A percentile compares a stretch with the other conserved stretches of the same genome.
These are phyloP conservation scores for Psix sp. DNA, from an alignment of 1,140 invertebrate species.

Conservation along the genomic window DNA sequence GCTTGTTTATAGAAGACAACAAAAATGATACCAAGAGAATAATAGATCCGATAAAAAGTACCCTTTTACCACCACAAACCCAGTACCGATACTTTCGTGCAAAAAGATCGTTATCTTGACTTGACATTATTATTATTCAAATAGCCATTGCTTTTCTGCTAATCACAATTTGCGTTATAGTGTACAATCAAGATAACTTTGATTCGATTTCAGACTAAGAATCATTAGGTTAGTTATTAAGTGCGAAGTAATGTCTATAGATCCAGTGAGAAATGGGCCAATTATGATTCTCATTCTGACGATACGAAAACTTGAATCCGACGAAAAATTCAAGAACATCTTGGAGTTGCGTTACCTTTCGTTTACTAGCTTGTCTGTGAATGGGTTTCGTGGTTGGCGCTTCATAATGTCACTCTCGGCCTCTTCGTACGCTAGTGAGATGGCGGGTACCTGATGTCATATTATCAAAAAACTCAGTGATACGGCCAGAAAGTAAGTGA, in stretches of 20 bases:
- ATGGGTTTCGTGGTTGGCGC: constrained; percentile 96
- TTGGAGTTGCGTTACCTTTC: constrained; percentile 81
- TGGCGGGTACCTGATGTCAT: constrained; percentile 94
- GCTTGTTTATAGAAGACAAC: constrained; percentile 48
- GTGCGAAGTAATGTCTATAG: no score
- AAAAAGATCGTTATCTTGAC: constrained; percentile 42
- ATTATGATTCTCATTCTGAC: constrained; percentile 29
- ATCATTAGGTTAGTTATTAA: constrained; percentile 1
- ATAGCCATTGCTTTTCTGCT: no score
- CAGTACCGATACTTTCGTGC: constrained; percentile 51
- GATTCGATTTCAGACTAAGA: constrained; percentile 19
- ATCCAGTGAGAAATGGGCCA: no score
- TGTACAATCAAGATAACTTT: constrained; percentile 37
- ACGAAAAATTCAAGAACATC: constrained; percentile 61
- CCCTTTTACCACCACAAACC: constrained; percentile 42
- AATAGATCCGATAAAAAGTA: constrained; percentile 41
- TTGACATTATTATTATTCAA: no score
- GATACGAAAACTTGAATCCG: constrained; percentile 34
- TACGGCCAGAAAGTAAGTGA: constrained; percentile 64
- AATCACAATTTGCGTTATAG: no score
- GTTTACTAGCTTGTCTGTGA: constrained; percentile 90
- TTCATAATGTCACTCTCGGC: constrained; percentile 99
- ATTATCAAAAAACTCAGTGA: constrained; percentile 75
- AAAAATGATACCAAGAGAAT: constrained; percentile 50
- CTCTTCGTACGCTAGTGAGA: constrained; percentile 99